Evolutionary conservation across 2,113 vertebrate species (phyloP).

Genomic region (Prunella fulvescens): DNA sequence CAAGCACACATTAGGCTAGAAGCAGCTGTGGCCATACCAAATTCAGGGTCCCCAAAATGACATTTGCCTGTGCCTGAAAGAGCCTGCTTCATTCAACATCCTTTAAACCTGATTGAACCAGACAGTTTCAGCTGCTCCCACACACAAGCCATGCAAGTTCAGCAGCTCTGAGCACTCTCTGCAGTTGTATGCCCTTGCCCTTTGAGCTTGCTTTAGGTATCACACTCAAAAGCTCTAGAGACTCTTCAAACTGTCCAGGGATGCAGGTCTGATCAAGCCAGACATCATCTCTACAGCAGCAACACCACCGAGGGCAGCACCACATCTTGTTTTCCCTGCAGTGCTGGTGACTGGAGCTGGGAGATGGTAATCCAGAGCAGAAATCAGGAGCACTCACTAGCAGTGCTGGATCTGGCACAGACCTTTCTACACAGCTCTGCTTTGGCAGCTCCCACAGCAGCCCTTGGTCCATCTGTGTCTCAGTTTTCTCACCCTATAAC

Average conservation of each 20-base stretch:
- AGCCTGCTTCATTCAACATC: not conserved
- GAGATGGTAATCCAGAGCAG: not conserved
- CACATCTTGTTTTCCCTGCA: fast-evolving
- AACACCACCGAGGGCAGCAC: not conserved
- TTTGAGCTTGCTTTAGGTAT: not conserved
- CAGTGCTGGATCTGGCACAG: not conserved
- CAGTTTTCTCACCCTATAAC: not conserved
- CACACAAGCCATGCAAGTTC: not conserved
- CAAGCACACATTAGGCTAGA: not conserved
- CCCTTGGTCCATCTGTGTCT: not conserved
- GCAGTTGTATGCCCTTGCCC: not conserved
- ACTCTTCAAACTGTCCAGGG: not conserved
- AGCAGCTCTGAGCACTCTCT: not conserved
- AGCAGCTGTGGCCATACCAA: not conserved
- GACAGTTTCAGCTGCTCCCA: not conserved
- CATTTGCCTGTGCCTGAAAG: not conserved
- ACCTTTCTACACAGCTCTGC: not conserved
- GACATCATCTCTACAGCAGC: not conserved
- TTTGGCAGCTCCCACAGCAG: not conserved
- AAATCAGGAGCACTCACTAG: not conserved
- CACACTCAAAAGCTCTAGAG: not conserved
- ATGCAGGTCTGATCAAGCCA: not conserved
- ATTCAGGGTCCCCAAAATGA: not conserved
- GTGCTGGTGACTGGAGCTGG: not conserved
- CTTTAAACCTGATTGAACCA: not conserved